Evolutionary conservation across 2,113 vertebrate genomes (phyloP), one percentile per base, ranked within the genome.

Genomic region (Heterocephalus glaber): DNA sequence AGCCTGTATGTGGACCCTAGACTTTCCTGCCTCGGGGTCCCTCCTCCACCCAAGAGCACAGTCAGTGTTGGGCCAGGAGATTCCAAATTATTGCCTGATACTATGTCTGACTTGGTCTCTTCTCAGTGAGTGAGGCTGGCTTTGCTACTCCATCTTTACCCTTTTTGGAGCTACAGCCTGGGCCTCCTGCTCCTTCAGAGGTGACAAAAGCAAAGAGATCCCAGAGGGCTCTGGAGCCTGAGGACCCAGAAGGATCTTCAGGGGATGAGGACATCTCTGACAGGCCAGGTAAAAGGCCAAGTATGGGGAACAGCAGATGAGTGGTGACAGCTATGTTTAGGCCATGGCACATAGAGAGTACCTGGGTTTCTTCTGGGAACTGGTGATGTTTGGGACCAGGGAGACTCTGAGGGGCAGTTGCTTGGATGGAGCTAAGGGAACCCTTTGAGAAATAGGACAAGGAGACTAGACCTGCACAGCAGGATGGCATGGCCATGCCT

Each of bases 251-350:
- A 84, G 65, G 19, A 86, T 92, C 93, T 84, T 95, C 86, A 86
- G 49, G 24, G 58, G 61, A 83, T 81, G 49, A 89, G 52, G 86
- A 95, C 28, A 35, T 68, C 68, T 66, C 85, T 94, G 72, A 24
- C 22, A 87, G 70, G 58, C 47, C 54, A 93, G 93, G 95, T 98
- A 96, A 95, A 26, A 61, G 63, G 38, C 47, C 52, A 79, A 83
- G 2, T 65, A 56, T 44, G 76, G 72, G 81, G 35, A 92, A 68
- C 10, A 70, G 26, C 8, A 41, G 47, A 41, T 72, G 44, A 72
- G 38, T 86, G 35, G 35, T 61, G 8, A 77, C 22, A 54, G n/a
- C 65, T 88, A 28, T 90, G n/a, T 76, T 92, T 35, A 80, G 80
- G 49, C 52, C 12, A 68, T 92, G 49, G 35, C 24, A 80, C 14